phyloP scores from a whole-genome alignment of 2,888 invertebrate species.

The Spatulosminthurus flaviceps region DNA sequence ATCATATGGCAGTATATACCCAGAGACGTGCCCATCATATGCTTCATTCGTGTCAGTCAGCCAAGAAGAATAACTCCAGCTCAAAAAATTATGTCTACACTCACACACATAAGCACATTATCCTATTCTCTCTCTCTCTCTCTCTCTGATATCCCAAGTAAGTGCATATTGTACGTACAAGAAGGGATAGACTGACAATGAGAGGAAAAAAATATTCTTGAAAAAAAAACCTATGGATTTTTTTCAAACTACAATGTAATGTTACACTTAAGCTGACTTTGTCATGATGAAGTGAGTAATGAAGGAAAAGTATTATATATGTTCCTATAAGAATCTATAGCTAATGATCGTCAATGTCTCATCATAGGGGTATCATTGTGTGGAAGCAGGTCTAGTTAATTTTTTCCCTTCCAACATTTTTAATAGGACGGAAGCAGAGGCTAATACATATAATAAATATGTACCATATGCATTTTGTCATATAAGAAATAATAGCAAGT shows the following conservation, averaged over 20 bases:
- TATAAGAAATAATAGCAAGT: not conserved
- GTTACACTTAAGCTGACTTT: too few species aligned
- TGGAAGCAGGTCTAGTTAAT: too few species aligned
- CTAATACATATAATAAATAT: too few species aligned
- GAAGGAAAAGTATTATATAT: not conserved
- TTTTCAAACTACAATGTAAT: too few species aligned
- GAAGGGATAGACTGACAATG: not conserved
- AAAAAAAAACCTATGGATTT: not conserved
- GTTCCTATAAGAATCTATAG: not conserved
- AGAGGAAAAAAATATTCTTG: not conserved
- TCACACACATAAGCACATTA: not conserved
- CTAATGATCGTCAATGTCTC: not conserved
- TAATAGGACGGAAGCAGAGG: too few species aligned
- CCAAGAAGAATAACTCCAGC: constrained; percentile 2
- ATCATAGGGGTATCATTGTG: not conserved
- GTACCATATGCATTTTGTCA: not conserved
- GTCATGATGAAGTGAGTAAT: constrained; percentile 3
- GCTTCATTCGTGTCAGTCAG: constrained; percentile 8
- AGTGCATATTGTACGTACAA: not conserved
- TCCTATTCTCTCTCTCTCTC: not conserved
- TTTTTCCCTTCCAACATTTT: too few species aligned
- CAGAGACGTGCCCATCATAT: constrained; percentile 12
- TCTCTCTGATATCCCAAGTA: too few species aligned
- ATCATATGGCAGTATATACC: constrained; percentile 1
- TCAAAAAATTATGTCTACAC: not conserved